These are phyloP conservation scores for Myopa testacea DNA, from an alignment of 2,888 invertebrate species.

Conservation along the genomic window DNA sequence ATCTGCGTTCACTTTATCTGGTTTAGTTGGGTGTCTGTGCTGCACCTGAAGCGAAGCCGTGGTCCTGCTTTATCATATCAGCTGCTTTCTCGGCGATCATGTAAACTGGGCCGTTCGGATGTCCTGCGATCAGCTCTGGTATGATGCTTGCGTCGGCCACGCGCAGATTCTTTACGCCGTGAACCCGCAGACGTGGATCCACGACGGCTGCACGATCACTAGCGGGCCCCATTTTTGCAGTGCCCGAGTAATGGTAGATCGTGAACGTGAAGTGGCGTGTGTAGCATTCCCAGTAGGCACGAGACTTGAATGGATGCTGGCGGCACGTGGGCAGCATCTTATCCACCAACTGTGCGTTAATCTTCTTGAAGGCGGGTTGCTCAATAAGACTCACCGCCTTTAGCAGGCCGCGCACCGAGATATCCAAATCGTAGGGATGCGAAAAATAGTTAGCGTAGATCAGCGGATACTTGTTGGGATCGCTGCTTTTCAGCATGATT, in stretches of 20 bases:
- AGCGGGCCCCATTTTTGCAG: conserved; percentile 76
- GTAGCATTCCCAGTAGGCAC: conserved; percentile 76
- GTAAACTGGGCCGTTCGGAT: conserved; percentile 71
- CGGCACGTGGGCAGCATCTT: conserved; percentile 73
- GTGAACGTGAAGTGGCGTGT: conserved; percentile 73
- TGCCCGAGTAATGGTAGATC: conserved; percentile 75
- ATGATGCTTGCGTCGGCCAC: conserved; percentile 72
- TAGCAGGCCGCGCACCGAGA: conserved; percentile 73
- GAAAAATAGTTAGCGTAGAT: conserved; percentile 78
- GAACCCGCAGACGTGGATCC: conserved; percentile 71
- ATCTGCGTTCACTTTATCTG: background rate
- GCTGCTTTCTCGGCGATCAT: conserved; percentile 73
- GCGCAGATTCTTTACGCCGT: conserved; percentile 70
- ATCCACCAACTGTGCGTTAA: conserved; percentile 70
- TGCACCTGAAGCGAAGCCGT: conserved; percentile 51
- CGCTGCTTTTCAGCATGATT: conserved; percentile 73
- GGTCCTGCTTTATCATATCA: conserved; percentile 71
- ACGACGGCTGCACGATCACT: conserved; percentile 74
- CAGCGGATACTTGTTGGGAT: conserved; percentile 75
- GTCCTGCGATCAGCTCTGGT: conserved; percentile 70
- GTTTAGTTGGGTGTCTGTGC: background rate
- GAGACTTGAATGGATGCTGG: conserved; percentile 67
- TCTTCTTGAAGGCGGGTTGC: conserved; percentile 70
- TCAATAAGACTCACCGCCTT: conserved; percentile 69
- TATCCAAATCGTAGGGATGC: conserved; percentile 74